Evolutionary conservation across 2,797 vertebrate genomes (phyloP).

Genomic region (Acanthurus leucopareius): DNA sequence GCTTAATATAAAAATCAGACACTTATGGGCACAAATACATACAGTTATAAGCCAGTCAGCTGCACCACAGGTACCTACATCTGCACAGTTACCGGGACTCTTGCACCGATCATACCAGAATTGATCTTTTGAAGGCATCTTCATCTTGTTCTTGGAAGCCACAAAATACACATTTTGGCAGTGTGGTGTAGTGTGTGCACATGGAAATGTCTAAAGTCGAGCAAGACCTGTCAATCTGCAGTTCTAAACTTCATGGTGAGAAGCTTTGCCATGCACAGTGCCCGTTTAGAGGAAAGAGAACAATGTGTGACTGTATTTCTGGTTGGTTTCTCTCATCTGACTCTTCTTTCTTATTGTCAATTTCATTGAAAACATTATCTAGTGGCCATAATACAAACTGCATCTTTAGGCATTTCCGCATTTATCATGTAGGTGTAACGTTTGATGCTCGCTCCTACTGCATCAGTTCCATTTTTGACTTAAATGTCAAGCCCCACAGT

Average conservation of each 20-base stretch:
- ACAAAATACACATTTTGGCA: too few species aligned
- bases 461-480: background rate
- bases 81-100: constrained; percentile 36
- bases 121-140: constrained; percentile 42
- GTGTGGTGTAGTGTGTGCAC: background rate
- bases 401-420: background rate
- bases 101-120: background rate
- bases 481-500: background rate
- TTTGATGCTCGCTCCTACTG: background rate
- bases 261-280: background rate
- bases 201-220: background rate
- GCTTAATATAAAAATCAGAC: constrained; percentile 54
- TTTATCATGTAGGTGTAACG: constrained; percentile 5
- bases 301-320: background rate
- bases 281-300: background rate
- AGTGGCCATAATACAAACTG: background rate
- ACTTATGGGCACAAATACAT: constrained; percentile 34
- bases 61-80: constrained; percentile 47
- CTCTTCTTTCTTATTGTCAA: background rate
- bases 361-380: background rate
- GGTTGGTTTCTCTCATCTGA: background rate
- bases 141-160: constrained; percentile 11
- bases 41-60: constrained; percentile 41
- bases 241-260: too few species aligned
- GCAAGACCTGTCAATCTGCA: background rate